A percentile compares a stretch with the other conserved stretches of the same genome.
Conservation (phyloP, 2,113 vertebrate genomes). For the Vimba vimba region DNA sequence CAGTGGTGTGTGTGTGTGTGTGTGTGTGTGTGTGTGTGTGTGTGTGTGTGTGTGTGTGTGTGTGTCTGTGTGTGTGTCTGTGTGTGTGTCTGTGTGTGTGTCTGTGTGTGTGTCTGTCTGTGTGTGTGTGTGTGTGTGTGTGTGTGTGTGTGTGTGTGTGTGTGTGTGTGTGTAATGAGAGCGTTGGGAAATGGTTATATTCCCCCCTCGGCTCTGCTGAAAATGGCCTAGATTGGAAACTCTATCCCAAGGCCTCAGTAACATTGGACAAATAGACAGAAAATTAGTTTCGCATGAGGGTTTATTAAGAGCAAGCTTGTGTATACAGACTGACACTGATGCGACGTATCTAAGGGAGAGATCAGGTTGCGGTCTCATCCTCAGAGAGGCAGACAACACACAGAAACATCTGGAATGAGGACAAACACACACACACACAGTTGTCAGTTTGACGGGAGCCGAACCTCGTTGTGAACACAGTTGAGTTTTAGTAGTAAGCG, state of each 20-base stretch:
- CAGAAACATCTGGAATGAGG: conserved; percentile 53
- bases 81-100: background rate
- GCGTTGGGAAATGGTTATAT: conserved; percentile 56
- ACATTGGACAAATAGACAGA: conserved; percentile 78
- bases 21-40: background rate
- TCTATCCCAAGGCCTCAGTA: conserved; percentile 67
- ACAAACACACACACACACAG: conserved; percentile 47
- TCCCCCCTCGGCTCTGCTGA: conserved; percentile 67
- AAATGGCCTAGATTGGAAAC: conserved; percentile 75
- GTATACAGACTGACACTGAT: conserved; percentile 72
- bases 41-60: background rate
- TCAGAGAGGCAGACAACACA: conserved; percentile 59
- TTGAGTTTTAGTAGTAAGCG: background rate
- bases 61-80: background rate
- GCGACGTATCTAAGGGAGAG: conserved; percentile 65
- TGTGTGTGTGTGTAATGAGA: background rate
- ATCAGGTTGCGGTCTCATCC: conserved; percentile 67
- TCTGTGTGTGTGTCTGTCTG: background rate
- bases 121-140: background rate
- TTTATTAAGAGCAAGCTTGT: conserved; percentile 73
- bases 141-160: background rate
- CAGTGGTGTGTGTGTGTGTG: background rate
- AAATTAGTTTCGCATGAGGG: conserved; percentile 78
- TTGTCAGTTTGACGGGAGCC: conserved; percentile 2
- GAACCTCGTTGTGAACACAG: background rate